phyloP scores from a whole-genome alignment of 2,888 invertebrate species.

The Drosophila niveifrons region DNA sequence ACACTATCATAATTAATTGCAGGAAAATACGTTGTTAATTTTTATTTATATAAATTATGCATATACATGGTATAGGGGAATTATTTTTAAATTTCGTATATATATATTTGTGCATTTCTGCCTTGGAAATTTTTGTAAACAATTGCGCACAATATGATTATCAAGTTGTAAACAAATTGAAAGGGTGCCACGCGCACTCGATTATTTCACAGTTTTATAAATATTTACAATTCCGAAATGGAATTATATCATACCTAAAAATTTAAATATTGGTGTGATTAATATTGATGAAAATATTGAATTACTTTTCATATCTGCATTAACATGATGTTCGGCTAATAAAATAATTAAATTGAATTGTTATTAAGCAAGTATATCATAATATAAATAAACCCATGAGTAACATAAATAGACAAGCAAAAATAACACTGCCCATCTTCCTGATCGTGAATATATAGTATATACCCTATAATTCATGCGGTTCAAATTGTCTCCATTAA shows the following conservation, averaged over 20 bases:
- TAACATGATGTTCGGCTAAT: too few species aligned
- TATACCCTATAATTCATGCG: background rate
- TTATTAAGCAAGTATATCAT: background rate
- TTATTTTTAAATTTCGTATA: background rate
- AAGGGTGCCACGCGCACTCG: constrained; percentile 36
- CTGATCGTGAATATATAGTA: background rate
- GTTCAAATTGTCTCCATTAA: constrained; percentile 4
- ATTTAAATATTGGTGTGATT: background rate
- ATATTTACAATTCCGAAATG: constrained; percentile 4
- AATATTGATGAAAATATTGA: background rate
- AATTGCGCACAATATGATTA: constrained; percentile 29
- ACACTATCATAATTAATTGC: constrained; percentile 20
- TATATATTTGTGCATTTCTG: background rate
- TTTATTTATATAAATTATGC: constrained; percentile 16
- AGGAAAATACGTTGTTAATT: constrained; percentile 14
- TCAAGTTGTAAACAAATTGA: constrained; percentile 37
- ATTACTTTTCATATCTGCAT: background rate
- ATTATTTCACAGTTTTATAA: constrained; percentile 15
- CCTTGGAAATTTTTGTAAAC: constrained; percentile 19
- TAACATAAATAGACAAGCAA: background rate
- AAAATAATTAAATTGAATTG: background rate
- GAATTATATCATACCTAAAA: background rate
- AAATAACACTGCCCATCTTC: background rate
- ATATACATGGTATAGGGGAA: background rate
- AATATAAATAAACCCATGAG: background rate